A percentile compares a stretch with the other conserved stretches of the same genome.
These are phyloP conservation scores for Graphium colonna DNA, from an alignment of 2,888 invertebrate genomes.

Conservation along the genomic window DNA sequence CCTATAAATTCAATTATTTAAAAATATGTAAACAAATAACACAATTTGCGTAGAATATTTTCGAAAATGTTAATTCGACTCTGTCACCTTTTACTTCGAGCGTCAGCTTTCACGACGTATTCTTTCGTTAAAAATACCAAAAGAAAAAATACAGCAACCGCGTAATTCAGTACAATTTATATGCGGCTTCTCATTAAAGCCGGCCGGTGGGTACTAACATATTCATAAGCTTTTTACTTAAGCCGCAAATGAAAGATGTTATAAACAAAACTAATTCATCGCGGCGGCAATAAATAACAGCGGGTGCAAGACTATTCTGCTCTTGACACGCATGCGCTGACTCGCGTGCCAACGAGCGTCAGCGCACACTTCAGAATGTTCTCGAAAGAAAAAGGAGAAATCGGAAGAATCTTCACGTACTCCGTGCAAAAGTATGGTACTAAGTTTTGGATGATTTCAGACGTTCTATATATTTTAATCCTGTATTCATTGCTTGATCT, in stretches of 20 bases:
- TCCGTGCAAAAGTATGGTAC: not conserved
- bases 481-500: no score
- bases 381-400: slow-evolving; percentile 14
- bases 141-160: slow-evolving; percentile 1
- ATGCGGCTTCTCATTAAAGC: slow-evolving; percentile 38
- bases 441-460: no score
- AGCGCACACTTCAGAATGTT: slow-evolving; percentile 37
- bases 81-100: no score
- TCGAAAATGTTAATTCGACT: no score
- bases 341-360: slow-evolving; percentile 66
- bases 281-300: slow-evolving; percentile 66
- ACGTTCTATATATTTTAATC: no score
- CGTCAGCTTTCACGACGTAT: not conserved
- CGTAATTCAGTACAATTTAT: slow-evolving; percentile 28
- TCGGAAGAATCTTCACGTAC: slow-evolving; percentile 8
- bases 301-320: slow-evolving; percentile 64
- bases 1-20: no score
- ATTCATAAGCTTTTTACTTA: slow-evolving; percentile 62
- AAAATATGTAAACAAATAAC: no score
- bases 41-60: no score
- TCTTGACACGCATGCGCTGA: slow-evolving; percentile 61
- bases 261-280: slow-evolving; percentile 59
- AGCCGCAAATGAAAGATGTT: slow-evolving; percentile 60
- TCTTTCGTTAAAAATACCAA: not conserved
- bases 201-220: slow-evolving; percentile 53